These are phyloP conservation scores for Cerceris ruficornis DNA, from an alignment of 2,888 invertebrate genomes.

Conservation along the genomic window DNA sequence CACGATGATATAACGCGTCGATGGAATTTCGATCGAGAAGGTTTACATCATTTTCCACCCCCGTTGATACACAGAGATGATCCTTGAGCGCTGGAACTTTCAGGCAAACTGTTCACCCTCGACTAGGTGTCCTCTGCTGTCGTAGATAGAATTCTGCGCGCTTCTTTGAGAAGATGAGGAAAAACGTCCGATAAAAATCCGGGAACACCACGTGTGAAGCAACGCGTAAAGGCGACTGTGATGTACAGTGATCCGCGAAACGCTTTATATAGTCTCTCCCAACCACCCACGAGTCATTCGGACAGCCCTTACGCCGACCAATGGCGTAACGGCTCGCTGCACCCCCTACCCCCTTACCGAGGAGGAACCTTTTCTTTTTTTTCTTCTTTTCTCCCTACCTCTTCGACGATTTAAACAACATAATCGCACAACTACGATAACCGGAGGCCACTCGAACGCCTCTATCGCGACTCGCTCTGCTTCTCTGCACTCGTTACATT, in stretches of 20 bases:
- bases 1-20: too few relatives aligned
- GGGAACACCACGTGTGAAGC: conserved; percentile 46
- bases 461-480: not conserved
- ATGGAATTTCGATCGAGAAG: too few relatives aligned
- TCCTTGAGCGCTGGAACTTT: too few relatives aligned
- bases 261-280: conserved; percentile 74
- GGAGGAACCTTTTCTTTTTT: conserved; percentile 24
- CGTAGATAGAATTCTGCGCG: too few relatives aligned
- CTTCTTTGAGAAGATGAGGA: too few relatives aligned
- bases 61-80: too few relatives aligned
- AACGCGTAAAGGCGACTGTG: conserved; percentile 69
- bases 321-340: conserved; percentile 41
- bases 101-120: too few relatives aligned
- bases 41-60: too few relatives aligned
- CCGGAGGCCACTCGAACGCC: not conserved
- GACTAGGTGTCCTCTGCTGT: too few relatives aligned
- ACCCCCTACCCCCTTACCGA: conserved; percentile 33
- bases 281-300: conserved; percentile 69
- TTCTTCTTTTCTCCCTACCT: not conserved
- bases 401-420: conserved; percentile 23
- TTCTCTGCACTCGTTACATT: not conserved
- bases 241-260: conserved; percentile 66
- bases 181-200: not conserved
- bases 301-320: conserved; percentile 57
- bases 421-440: conserved; percentile 2